A percentile compares a stretch with the other conserved stretches of the same genome.
These are phyloP conservation scores for Drosophila funebris DNA, from an alignment of 1,140 invertebrate genomes.

Conservation along the genomic window DNA sequence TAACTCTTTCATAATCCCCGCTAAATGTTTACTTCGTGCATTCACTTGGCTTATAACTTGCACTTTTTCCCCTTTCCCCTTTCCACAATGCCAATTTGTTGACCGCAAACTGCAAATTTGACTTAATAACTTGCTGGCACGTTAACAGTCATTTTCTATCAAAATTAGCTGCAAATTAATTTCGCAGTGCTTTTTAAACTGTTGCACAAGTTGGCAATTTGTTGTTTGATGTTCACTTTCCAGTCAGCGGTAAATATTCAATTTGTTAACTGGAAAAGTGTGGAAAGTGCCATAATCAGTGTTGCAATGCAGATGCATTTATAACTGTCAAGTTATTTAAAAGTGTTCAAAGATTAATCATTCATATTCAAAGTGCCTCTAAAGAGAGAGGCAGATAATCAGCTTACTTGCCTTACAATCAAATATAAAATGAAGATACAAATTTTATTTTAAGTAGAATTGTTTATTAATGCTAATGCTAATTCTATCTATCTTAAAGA, in stretches of 20 bases:
- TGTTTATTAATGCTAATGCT: no score
- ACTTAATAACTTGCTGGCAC: slow-evolving; percentile 61
- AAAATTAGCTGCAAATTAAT: slow-evolving; percentile 58
- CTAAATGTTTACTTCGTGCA: slow-evolving; percentile 11
- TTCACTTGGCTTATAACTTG: slow-evolving; percentile 18
- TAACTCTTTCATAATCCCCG: slow-evolving; percentile 21
- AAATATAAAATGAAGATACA: no score
- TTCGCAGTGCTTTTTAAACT: slow-evolving; percentile 65
- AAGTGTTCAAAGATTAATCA: background rate
- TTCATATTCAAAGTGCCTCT: background rate
- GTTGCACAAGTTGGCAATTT: slow-evolving; percentile 56
- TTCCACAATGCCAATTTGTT: slow-evolving; percentile 21
- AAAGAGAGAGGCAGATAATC: background rate
- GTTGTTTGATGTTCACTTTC: slow-evolving; percentile 21
- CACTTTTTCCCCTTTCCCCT: slow-evolving; percentile 29
- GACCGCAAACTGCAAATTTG: slow-evolving; percentile 70
- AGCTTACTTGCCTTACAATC: no score
- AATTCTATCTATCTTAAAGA: no score
- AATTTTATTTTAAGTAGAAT: no score
- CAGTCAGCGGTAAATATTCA: slow-evolving; percentile 26
- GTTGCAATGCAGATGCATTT: background rate
- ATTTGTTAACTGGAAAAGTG: slow-evolving; percentile 12
- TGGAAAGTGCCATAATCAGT: slow-evolving; percentile 13
- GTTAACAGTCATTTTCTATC: slow-evolving; percentile 70
- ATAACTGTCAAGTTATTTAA: background rate